phyloP scores from a whole-genome alignment of 2,113 vertebrate species.

The western clawed frog (Xenopus tropicalis) region UCB_Xtro_10.0 CM004443.2:127848001-127848500 shows the following conservation, averaged over 20 bases:
- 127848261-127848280: slow-evolving; percentile 78
- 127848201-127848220: slow-evolving; percentile 80
- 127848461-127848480: slow-evolving; percentile 57
- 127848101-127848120: too few species aligned
- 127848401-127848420: slow-evolving; percentile 81
- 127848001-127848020: too few species aligned
- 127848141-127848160: too few species aligned
- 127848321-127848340: slow-evolving; percentile 77
- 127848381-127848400: slow-evolving; percentile 76
- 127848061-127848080: too few species aligned
- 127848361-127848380: slow-evolving; percentile 77
- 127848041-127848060: too few species aligned
- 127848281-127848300: slow-evolving; percentile 78
- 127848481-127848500: slow-evolving; percentile 8
- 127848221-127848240: slow-evolving; percentile 82
- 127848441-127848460: slow-evolving; percentile 78
- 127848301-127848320: slow-evolving; percentile 79
- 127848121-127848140: too few species aligned
- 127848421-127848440: slow-evolving; percentile 73
- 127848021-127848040: too few species aligned
- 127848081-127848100: too few species aligned
- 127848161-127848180: slow-evolving; percentile 39
- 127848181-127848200: slow-evolving; percentile 65
- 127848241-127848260: slow-evolving; percentile 77
- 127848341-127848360: slow-evolving; percentile 80